Evolutionary conservation across 2,797 vertebrate species (phyloP), one percentile per base, ranked within the genome.

Genomic region (Amblyraja radiata): DNA sequence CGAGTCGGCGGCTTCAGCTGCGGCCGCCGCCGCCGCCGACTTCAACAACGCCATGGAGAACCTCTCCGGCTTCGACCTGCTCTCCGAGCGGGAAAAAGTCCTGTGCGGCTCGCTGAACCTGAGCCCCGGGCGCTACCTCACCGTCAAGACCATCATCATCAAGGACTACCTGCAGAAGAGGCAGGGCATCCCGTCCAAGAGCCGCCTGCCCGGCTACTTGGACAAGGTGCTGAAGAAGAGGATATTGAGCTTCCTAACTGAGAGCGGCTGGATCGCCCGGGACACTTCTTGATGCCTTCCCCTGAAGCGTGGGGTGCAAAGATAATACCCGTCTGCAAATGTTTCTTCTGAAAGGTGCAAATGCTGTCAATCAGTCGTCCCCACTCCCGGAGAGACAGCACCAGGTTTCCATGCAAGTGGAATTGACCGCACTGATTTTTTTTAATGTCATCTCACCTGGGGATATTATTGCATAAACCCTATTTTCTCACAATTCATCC

Each of bases 231-330:
- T 99, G 68, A 99, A 99, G 96, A 99, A 98, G 94, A 97, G 99
- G 94, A 99, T 99, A 94, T 96, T 99, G 93, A 98, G 95, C 93
- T 99, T 99, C 96, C 97, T 99, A 94, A 99, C 98, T 0, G 98
- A 99, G 94, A 99, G 98, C 0, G 99, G 99, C n/a, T 99, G 99
- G 98, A 99, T 99, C 95, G 98, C 98, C 88, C 95, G 98, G 94
- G 99, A 99, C 11, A 96, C 97, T 0, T 97, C 97, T 16, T 99
- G 98, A 97, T 94, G 36, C 46, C 83, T 1, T 9, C 23, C 7
- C 10, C 21, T 65, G 4, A 28, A n/a, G 23, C 77, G 8, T 93
- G 90, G 16, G 90, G n/a, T 23, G 39, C 10, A 68, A 65, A 21
- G 6, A 65, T 74, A 46, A 8, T 54, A 54, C 28, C 8, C 76